Evolutionary conservation across 1,140 invertebrate species (phyloP), one percentile per base, ranked within the genome.

Genomic region (Sycobia sp.): DNA sequence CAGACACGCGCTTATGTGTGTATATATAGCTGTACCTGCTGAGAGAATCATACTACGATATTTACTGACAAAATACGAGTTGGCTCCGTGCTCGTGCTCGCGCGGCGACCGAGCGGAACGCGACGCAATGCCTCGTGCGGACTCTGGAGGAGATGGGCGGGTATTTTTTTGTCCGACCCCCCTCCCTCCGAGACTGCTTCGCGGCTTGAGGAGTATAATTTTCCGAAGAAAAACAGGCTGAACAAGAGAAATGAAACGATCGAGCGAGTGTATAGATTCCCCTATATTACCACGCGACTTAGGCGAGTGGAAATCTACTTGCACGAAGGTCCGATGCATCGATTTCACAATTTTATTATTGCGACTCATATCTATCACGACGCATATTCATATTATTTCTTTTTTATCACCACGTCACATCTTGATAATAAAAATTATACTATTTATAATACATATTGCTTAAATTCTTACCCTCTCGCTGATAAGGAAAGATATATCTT

Each of bases 41-140:
- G 70, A 73, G 69, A 70, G 69, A 67, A 67, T 60, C 54, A 70
- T 69, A 66, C 68, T 68, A 58, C 66, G 66, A 62, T 78, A 77
- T 79, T 79, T 79, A 78, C 73, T 78, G 74, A 78, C 78, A 80
- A 80, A 80, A 80, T 78, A 80, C 71, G 61, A 67, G 58, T 50
- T 62, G 59, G 62, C 13, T 14, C 13, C 36, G 5, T 7, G 54
- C 68, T 66, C 66, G 63, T 58, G 69, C 61, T 69, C 65, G 39
- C 29, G 29, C 29, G 5, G 29, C 29, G 29, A 32, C 29, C 29
- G 5, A 4, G 29, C 29, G 29, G 29, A 32, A 32, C 29, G n/a
- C n/a, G n/a, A n/a, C n/a, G n/a, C n/a, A n/a, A n/a, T n/a, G n/a
- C n/a, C n/a, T n/a, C n/a, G n/a, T n/a, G n/a, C n/a, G n/a, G n/a